Base-by-base conservation (phyloP, 1,140 invertebrate genomes). In the Lasaia peninsularis region DNA sequence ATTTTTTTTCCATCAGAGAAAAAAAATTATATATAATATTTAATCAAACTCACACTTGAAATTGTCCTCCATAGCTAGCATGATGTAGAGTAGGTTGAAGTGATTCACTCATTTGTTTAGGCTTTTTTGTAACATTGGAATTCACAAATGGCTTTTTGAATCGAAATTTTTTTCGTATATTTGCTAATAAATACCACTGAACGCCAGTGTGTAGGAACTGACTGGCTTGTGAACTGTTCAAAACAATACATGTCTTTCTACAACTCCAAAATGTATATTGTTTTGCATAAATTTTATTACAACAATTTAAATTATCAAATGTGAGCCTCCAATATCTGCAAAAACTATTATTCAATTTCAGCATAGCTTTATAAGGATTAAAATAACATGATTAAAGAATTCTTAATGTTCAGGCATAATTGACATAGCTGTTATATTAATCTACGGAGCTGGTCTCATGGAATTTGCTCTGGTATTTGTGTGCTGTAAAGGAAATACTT, bases 291-390 rank as follows among this genome's bases (percentile, higher is more conserved):
- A 60, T 34, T 56, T 50, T 63, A 57, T 67, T 75, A 60, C 18
- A 18, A 44, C 59, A 63, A 65, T 66, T 64, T 62, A 82, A 60
- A 64, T 69, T 73, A 44, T 84, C 73, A 80, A 62, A 82, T 75
- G 77, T 73, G 56, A 82, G 58, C 63, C 59, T 75, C 59, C 81
- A 71, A 67, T 74, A 86, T 87, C 79, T 87, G 82, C 64, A 84
- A 86, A 84, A 84, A 78, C 76, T 84, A 62, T 83, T 67, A 60
- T 73, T 80, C 75, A 87, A 71, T 78, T 87, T 84, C 80, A 84
- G 75, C 84, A 87, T 87, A 84, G 75, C 74, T 82, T 75, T 74
- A 73, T 57, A 65, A 68, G 67, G 66, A 69, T 67, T 66, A 71
- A 12, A 57, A 54, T 65, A 67, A 65, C 78, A 84, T 84, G 63